Evolutionary conservation across 2,797 vertebrate genomes (phyloP).

Genomic region (Apodemus agrarius): DNA sequence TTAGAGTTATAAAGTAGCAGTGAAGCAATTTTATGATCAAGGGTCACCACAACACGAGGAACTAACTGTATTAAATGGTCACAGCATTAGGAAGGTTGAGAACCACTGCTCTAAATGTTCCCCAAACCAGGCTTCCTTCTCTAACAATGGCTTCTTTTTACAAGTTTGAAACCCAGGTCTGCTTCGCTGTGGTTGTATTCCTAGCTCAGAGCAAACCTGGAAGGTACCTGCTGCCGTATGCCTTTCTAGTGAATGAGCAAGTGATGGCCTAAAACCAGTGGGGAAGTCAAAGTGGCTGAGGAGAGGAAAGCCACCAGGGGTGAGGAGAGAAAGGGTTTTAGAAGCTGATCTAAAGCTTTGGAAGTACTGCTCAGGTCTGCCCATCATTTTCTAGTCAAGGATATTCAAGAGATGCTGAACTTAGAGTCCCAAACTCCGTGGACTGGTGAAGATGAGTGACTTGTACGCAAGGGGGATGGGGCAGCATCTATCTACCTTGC

Average conservation of each 20-base stretch:
- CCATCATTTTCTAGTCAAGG: neutral
- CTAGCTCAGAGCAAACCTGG: neutral
- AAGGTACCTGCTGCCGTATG: neutral
- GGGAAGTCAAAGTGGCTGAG: conserved; percentile 16
- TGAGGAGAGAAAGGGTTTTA: neutral
- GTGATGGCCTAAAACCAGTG: neutral
- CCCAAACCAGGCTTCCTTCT: neutral
- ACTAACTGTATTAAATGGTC: neutral
- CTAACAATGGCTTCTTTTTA: neutral
- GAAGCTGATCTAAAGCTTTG: neutral
- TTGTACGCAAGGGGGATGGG: neutral
- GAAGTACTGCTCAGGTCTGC: neutral
- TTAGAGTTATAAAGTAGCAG: neutral
- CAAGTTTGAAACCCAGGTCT: neutral
- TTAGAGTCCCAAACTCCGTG: neutral
- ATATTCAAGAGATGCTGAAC: neutral
- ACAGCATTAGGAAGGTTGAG: neutral
- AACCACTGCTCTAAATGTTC: neutral
- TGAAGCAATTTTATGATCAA: neutral
- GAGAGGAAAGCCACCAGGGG: neutral
- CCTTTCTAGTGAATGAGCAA: conserved; percentile 3
- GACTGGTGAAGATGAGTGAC: neutral
- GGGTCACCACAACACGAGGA: neutral
- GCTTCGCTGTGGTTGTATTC: neutral
- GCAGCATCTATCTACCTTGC: neutral